A percentile compares a stretch with the other conserved stretches of the same genome.
Evolutionary conservation across 2,888 invertebrate species (phyloP).

Genomic region (Agonopterix heracliana): DNA sequence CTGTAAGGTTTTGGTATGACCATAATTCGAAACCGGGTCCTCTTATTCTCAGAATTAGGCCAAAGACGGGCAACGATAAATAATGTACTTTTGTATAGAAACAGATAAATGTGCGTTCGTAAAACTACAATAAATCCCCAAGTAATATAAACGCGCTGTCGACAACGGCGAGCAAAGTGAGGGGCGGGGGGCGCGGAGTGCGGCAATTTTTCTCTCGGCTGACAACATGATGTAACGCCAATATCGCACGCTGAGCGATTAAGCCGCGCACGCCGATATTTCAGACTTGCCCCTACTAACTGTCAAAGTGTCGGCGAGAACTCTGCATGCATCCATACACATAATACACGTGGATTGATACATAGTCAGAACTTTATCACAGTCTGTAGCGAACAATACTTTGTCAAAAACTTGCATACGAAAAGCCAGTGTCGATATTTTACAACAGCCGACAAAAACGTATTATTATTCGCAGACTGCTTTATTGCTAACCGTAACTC

Average conservation of each 20-base stretch:
- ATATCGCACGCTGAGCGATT: slow-evolving; percentile 75
- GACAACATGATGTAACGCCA: slow-evolving; percentile 77
- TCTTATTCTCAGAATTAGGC: not conserved
- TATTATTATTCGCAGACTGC: not conserved
- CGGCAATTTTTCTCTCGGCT: slow-evolving; percentile 74
- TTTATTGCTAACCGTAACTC: not conserved
- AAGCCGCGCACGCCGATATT: slow-evolving; percentile 75
- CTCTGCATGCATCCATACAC: slow-evolving; percentile 30
- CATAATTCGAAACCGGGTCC: not conserved
- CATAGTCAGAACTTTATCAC: slow-evolving; percentile 25
- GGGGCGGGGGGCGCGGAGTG: slow-evolving; percentile 44
- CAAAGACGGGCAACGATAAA: not conserved
- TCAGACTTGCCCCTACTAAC: slow-evolving; percentile 74
- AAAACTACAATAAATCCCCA: slow-evolving; percentile 67
- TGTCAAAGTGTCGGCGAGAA: slow-evolving; percentile 67
- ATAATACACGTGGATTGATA: not conserved
- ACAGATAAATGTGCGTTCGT: slow-evolving; percentile 60
- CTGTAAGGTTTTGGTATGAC: not conserved
- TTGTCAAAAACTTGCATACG: slow-evolving; percentile 3
- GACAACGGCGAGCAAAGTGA: slow-evolving; percentile 45
- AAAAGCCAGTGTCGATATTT: too few relatives aligned
- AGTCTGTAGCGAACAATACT: slow-evolving; percentile 27
- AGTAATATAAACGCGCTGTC: slow-evolving; percentile 70
- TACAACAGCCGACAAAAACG: not conserved
- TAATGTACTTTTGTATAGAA: slow-evolving; percentile 24